phyloP scores from a whole-genome alignment of 2,113 vertebrate genomes.

The Chaenogobius annularis region DNA sequence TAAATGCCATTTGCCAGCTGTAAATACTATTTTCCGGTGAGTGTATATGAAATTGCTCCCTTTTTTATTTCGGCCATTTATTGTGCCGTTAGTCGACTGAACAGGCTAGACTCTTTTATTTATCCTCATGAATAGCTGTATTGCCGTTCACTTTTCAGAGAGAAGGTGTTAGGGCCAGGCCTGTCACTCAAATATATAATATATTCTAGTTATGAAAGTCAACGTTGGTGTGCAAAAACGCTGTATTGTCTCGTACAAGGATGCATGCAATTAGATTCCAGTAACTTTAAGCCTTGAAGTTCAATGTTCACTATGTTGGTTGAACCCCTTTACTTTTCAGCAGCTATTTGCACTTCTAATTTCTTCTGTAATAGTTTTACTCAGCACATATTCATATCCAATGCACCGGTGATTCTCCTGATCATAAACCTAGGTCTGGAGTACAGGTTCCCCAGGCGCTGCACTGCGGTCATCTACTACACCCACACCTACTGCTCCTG shows the following conservation, averaged over 20 bases:
- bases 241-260: not conserved
- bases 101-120: constrained; percentile 73
- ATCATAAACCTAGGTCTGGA: too few relatives aligned
- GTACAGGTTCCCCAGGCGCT: too few relatives aligned
- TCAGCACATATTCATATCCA: not conserved
- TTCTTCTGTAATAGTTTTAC: not conserved
- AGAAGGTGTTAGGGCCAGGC: constrained; percentile 54
- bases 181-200: constrained; percentile 43
- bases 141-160: constrained; percentile 33
- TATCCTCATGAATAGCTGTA: constrained; percentile 63
- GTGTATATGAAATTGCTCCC: constrained; percentile 77
- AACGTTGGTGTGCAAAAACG: not conserved
- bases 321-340: not conserved
- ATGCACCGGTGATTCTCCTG: not conserved
- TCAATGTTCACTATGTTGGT: not conserved
- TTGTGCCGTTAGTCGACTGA: constrained; percentile 78
- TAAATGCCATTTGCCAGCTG: constrained; percentile 75
- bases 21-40: constrained; percentile 73
- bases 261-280: not conserved
- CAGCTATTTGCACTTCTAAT: not conserved
- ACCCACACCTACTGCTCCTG: too few relatives aligned
- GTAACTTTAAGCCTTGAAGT: not conserved
- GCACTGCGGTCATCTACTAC: too few relatives aligned
- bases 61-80: constrained; percentile 78
- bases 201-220: constrained; percentile 8